Conservation (phyloP, 1,140 invertebrate species). For the Leptopilina boulardi region DNA sequence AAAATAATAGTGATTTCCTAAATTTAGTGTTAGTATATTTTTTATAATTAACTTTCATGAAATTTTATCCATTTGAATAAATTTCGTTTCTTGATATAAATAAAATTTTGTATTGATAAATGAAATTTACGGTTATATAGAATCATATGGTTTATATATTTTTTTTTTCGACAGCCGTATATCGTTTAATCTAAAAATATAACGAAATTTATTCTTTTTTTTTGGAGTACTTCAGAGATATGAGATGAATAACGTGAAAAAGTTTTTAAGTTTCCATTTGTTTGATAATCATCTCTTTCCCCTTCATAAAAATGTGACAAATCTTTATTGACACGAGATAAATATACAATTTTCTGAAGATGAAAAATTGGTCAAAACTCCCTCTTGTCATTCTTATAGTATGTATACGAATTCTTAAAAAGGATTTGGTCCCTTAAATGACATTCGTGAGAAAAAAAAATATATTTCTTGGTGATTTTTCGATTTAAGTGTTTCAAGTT, state of each 20-base stretch:
- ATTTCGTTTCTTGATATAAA: too few species aligned
- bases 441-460: background rate
- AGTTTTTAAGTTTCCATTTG: background rate
- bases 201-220: background rate
- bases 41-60: too few species aligned
- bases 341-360: background rate
- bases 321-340: slow-evolving; percentile 3
- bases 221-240: background rate
- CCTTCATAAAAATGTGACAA: background rate
- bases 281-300: slow-evolving; percentile 5
- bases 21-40: too few species aligned
- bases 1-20: too few species aligned
- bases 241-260: background rate
- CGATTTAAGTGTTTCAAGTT: too few species aligned
- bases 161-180: too few species aligned
- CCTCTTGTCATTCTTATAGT: background rate
- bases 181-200: background rate
- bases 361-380: background rate
- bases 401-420: background rate
- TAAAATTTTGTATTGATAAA: too few species aligned
- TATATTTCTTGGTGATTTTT: background rate
- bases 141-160: too few species aligned
- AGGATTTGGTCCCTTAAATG: background rate
- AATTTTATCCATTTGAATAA: too few species aligned
- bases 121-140: too few species aligned